Conservation (phyloP, 1,140 invertebrate species). For the Trichonephila clavipes region DNA sequence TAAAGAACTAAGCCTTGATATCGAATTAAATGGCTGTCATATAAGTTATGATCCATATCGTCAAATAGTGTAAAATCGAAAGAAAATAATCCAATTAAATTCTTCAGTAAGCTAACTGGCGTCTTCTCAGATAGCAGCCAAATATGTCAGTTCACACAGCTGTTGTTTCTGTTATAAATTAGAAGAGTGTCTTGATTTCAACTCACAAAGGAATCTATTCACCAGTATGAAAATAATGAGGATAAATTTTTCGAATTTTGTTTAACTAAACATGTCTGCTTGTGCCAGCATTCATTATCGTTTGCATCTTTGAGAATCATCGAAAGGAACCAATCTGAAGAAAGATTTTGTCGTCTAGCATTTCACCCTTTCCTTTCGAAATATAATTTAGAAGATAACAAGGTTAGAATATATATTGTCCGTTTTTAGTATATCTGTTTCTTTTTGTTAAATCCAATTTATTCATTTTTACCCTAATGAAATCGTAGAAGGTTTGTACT, state of each 20-base stretch:
- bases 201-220: slow-evolving; percentile 17
- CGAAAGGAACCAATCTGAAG: background rate
- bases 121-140: background rate
- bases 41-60: background rate
- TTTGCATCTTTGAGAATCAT: background rate
- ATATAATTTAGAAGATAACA: too few relatives aligned
- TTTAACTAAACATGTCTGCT: background rate
- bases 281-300: background rate
- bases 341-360: background rate
- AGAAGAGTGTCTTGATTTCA: background rate
- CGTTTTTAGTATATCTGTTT: too few relatives aligned
- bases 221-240: background rate
- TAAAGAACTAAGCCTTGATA: background rate
- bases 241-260: background rate
- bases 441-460: too few relatives aligned
- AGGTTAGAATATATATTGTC: too few relatives aligned
- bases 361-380: background rate
- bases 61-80: background rate
- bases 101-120: background rate
- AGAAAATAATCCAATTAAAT: slow-evolving; percentile 11
- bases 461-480: too few relatives aligned
- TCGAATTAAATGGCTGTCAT: background rate
- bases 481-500: too few relatives aligned
- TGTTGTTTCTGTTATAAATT: slow-evolving; percentile 3
- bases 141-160: background rate